These are phyloP conservation scores for Cylloceria caligata DNA, from an alignment of 2,888 invertebrate species.

Conservation along the genomic window DNA sequence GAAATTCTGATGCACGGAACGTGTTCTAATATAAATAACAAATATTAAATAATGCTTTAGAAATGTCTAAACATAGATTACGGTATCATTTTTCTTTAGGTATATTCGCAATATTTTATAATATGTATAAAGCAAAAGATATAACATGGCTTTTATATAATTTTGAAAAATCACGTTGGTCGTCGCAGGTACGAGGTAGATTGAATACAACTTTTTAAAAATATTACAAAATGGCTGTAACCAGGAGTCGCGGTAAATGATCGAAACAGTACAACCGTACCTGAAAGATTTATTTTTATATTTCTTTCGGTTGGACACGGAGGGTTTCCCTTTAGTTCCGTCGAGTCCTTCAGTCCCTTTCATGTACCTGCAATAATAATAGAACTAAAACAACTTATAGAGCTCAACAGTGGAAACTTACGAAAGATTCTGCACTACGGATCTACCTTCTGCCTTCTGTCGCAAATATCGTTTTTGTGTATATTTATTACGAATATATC, in stretches of 20 bases:
- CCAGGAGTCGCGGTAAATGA: not conserved
- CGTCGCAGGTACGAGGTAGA: not conserved
- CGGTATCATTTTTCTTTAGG: not conserved
- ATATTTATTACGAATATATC: too few relatives aligned
- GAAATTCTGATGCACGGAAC: not conserved
- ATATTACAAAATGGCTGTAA: not conserved
- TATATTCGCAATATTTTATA: not conserved
- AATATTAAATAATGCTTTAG: not conserved
- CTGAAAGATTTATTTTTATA: slow-evolving; percentile 27
- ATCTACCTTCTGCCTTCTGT: not conserved
- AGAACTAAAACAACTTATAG: slow-evolving; percentile 16
- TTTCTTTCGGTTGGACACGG: not conserved
- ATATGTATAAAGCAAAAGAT: not conserved
- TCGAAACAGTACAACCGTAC: slow-evolving; percentile 9
- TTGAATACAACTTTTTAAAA: not conserved
- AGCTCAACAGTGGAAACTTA: not conserved
- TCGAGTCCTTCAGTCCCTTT: not conserved
- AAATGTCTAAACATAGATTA: too few relatives aligned
- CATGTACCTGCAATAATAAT: slow-evolving; percentile 32
- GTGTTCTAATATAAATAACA: not conserved
- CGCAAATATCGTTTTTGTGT: too few relatives aligned
- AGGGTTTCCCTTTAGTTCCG: not conserved
- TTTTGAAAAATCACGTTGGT: not conserved
- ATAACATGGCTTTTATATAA: not conserved
- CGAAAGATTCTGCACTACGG: not conserved